A percentile compares a stretch with the other conserved stretches of the same genome.
Conservation (phyloP, 1,140 invertebrate species). For the Lutraria rhynchaena region DNA sequence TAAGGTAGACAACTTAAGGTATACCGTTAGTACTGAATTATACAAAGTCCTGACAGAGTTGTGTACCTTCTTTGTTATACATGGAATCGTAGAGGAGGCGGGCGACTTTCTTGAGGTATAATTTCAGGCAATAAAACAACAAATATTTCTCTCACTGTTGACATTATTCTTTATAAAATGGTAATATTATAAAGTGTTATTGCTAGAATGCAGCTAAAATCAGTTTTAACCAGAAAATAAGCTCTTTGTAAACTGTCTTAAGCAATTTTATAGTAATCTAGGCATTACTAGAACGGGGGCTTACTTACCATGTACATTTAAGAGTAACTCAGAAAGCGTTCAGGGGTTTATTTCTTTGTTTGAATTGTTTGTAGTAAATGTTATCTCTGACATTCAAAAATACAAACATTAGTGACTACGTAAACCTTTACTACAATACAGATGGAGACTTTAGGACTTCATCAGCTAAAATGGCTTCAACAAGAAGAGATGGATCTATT, state of each 20-base stretch:
- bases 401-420: too few species aligned
- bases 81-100: constrained; percentile 88
- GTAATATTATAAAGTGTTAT: too few species aligned
- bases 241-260: background rate
- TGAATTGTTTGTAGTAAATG: too few species aligned
- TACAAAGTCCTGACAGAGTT: constrained; percentile 87
- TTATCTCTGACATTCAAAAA: too few species aligned
- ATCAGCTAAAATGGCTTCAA: constrained; percentile 52
- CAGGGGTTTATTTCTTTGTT: too few species aligned
- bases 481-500: constrained; percentile 44
- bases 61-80: constrained; percentile 89
- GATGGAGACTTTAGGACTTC: constrained; percentile 46
- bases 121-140: background rate
- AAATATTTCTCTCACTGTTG: too few species aligned
- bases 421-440: too few species aligned
- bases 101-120: constrained; percentile 91
- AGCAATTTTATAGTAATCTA: too few species aligned
- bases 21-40: constrained; percentile 84
- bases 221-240: background rate
- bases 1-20: constrained; percentile 77
- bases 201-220: background rate
- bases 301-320: too few species aligned
- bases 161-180: too few species aligned
- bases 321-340: too few species aligned
- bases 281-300: too few species aligned